Conservation (phyloP, 2,888 invertebrate species). For the Coelogynopora nodosa region DNA sequence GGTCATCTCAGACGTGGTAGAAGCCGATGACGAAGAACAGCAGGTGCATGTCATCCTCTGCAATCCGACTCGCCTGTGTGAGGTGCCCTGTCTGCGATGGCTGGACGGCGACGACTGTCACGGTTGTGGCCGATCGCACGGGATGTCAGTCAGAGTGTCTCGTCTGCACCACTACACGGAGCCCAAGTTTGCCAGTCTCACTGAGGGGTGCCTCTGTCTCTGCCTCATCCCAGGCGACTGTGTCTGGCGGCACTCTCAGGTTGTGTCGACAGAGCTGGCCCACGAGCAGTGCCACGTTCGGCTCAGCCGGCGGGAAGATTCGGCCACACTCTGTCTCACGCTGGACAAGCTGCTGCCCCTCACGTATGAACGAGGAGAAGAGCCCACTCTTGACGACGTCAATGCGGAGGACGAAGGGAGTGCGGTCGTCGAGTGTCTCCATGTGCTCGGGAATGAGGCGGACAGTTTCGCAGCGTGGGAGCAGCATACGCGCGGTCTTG, state of each 20-base stretch:
- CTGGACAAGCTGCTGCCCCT: neutral
- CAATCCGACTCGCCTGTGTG: neutral
- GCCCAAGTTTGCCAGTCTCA: neutral
- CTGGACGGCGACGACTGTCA: neutral
- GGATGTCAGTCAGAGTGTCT: neutral
- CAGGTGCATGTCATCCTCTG: neutral
- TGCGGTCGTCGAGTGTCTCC: neutral
- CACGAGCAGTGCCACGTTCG: neutral
- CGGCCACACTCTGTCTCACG: neutral
- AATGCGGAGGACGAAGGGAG: neutral
- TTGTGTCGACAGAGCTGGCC: neutral
- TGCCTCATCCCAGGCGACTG: neutral
- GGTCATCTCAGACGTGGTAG: neutral
- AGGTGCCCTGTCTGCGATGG: neutral
- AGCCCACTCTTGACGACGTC: neutral
- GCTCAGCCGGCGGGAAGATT: neutral
- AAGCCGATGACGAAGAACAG: neutral
- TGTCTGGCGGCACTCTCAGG: neutral
- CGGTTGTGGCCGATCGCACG: neutral
- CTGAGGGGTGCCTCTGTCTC: neutral
- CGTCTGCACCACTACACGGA: neutral
- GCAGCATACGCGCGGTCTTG: conserved; percentile 6
- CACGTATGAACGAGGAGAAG: neutral
- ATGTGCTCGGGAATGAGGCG: neutral
- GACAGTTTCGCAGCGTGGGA: neutral